Conservation (phyloP, 2,113 vertebrate species). For the Hipposideros armiger region DNA sequence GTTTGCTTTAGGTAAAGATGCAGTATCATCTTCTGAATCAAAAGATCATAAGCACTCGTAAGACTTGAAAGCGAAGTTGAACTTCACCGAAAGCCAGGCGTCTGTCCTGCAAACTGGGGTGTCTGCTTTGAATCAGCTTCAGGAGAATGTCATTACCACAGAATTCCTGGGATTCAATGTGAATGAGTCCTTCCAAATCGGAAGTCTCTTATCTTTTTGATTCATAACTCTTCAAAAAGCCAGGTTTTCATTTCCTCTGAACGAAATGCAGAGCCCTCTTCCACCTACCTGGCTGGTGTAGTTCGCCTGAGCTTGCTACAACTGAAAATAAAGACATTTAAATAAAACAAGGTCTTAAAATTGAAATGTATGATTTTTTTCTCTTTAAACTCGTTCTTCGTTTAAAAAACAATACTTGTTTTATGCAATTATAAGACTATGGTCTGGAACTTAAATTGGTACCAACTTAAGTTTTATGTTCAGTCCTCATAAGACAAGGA, state of each 20-base stretch:
- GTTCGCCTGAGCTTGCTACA: neutral
- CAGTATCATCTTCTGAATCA: slow-evolving; percentile 88
- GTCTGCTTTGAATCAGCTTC: neutral
- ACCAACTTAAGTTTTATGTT: neutral
- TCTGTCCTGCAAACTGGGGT: neutral
- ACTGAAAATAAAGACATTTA: neutral
- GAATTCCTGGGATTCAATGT: neutral
- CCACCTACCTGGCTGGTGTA: neutral
- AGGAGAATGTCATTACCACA: neutral
- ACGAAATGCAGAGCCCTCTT: neutral
- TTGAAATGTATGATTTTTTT: neutral
- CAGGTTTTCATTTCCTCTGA: neutral
- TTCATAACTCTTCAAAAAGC: neutral
- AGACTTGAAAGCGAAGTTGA: slow-evolving; percentile 35
- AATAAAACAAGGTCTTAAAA: neutral
- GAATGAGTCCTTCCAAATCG: neutral
- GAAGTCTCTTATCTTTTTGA: neutral
- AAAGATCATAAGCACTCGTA: slow-evolving; percentile 81
- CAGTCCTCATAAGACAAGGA: neutral
- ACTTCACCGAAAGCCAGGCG: slow-evolving; percentile 59
- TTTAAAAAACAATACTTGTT: neutral
- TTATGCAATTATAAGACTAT: neutral
- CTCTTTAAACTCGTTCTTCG: neutral
- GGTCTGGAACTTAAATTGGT: neutral
- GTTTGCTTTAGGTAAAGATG: slow-evolving; percentile 87